These are phyloP conservation scores for Parotia lawesii DNA, from an alignment of 2,113 vertebrate genomes.

Conservation along the genomic window DNA sequence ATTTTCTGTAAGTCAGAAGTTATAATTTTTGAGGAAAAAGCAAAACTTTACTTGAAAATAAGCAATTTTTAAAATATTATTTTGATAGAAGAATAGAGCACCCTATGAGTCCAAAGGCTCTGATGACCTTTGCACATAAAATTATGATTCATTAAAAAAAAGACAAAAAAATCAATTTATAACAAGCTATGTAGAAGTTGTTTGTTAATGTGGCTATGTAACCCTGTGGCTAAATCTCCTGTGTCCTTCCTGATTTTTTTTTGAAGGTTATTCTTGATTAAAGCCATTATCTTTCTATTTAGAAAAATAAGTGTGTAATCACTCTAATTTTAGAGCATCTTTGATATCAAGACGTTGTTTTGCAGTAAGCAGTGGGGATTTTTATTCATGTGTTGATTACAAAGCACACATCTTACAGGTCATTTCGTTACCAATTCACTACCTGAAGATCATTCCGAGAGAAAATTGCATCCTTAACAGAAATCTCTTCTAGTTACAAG, in stretches of 20 bases:
- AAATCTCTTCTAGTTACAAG: neutral
- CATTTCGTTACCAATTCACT: neutral
- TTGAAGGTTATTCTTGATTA: neutral
- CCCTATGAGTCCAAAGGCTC: neutral
- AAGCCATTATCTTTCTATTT: neutral
- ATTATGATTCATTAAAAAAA: neutral
- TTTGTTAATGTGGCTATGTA: neutral
- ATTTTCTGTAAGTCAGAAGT: neutral
- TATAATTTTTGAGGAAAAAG: neutral
- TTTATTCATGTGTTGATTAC: conserved; percentile 1
- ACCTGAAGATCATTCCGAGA: neutral
- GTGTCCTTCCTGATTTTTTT: neutral
- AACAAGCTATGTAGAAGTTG: neutral
- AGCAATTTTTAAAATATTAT: fast-evolving
- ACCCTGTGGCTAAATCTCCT: neutral
- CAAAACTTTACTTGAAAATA: neutral
- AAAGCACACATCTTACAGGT: neutral
- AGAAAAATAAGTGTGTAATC: conserved; percentile 1
- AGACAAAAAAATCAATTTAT: neutral
- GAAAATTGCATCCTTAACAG: neutral
- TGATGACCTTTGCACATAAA: neutral
- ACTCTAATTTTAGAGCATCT: conserved; percentile 26
- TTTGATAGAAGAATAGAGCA: neutral
- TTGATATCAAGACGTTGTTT: conserved; percentile 9
- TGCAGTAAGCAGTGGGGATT: neutral